A percentile compares a stretch with the other conserved stretches of the same genome.
phyloP scores from a whole-genome alignment of 2,797 vertebrate genomes.

The Salarias fasciatus region DNA sequence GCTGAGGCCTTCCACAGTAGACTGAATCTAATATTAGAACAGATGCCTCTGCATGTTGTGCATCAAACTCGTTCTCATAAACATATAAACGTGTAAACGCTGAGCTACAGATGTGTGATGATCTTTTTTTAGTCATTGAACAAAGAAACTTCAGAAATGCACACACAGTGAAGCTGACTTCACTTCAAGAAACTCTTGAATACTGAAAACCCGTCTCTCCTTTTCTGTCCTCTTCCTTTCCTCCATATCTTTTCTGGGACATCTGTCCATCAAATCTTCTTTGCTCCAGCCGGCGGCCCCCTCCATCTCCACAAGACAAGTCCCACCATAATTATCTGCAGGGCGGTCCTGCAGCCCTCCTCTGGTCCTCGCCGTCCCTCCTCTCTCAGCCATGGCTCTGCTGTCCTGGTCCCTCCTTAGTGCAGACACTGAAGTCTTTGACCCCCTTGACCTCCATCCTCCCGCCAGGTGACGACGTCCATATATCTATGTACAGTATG shows the following conservation, averaged over 20 bases:
- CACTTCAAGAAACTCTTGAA: no score
- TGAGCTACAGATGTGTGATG: no score
- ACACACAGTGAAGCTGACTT: no score
- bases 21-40: not conserved
- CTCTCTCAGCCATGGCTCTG: slow-evolving; percentile 67
- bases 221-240: not conserved
- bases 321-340: slow-evolving; percentile 72
- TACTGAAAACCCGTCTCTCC: no score
- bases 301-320: slow-evolving; percentile 85
- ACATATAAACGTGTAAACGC: not conserved
- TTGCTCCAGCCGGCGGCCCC: slow-evolving; percentile 78
- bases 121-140: no score
- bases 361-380: slow-evolving; percentile 26
- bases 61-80: not conserved
- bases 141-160: no score
- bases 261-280: not conserved
- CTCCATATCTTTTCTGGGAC: not conserved
- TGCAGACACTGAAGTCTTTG: slow-evolving; percentile 67
- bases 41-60: not conserved
- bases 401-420: slow-evolving; percentile 68
- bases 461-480: slow-evolving; percentile 77
- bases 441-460: slow-evolving; percentile 55
- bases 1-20: not conserved
- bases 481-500: slow-evolving; percentile 82
- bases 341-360: slow-evolving; percentile 27